Conservation (phyloP, 2,888 invertebrate species). For the Polydrusus pterygomalis region DNA sequence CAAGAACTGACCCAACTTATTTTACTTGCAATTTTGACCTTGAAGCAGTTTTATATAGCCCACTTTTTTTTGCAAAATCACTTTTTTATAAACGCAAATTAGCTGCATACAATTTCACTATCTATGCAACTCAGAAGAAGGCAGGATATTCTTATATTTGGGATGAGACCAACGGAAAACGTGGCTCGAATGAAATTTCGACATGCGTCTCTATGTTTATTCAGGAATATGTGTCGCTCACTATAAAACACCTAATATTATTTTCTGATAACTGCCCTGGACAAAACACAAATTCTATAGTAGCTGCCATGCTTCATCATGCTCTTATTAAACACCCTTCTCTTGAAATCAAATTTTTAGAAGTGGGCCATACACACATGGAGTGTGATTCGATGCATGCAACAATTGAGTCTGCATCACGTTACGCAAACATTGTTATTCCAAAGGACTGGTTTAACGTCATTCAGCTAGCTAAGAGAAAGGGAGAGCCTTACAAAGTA, state of each 20-base stretch:
- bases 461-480: slow-evolving; percentile 18
- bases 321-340: slow-evolving; percentile 8
- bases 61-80: slow-evolving; percentile 18
- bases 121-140: slow-evolving; percentile 1
- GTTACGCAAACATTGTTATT: slow-evolving; percentile 13
- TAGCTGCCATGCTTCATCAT: slow-evolving; percentile 3
- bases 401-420: slow-evolving; percentile 26
- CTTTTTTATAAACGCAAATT: slow-evolving; percentile 16
- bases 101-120: slow-evolving; percentile 10
- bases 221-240: neutral
- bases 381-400: too few species aligned
- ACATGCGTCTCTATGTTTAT: slow-evolving; percentile 7
- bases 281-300: slow-evolving; percentile 13
- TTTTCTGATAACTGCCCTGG: slow-evolving; percentile 17
- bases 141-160: slow-evolving; percentile 17
- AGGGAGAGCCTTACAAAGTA: slow-evolving; percentile 7
- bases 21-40: slow-evolving; percentile 19
- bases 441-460: slow-evolving; percentile 25
- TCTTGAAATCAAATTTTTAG: slow-evolving; percentile 9
- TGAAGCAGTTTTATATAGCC: slow-evolving; percentile 20
- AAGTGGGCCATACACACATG: slow-evolving; percentile 15
- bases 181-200: slow-evolving; percentile 10
- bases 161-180: slow-evolving; percentile 25
- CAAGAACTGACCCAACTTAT: slow-evolving; percentile 14
- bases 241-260: slow-evolving; percentile 7